Evolutionary conservation across 2,797 vertebrate species (phyloP).

Genomic region (Alfaro cultratus): DNA sequence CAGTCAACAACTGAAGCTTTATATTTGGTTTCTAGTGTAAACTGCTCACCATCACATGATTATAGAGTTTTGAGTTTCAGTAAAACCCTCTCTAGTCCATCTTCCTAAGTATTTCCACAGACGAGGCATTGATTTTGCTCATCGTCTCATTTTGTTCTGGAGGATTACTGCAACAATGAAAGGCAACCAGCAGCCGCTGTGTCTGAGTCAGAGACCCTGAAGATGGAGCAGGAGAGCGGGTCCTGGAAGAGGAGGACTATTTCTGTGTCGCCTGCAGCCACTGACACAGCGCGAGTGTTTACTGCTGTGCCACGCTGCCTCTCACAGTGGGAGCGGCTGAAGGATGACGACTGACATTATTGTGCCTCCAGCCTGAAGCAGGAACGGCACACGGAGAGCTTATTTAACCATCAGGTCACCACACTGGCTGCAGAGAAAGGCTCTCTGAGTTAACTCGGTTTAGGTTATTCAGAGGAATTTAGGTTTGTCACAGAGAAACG

Average conservation of each 20-base stretch:
- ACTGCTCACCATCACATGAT: too few species aligned
- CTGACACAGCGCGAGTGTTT: constrained; percentile 79
- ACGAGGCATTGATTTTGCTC: constrained; percentile 12
- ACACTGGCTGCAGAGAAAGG: constrained; percentile 54
- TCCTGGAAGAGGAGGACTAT: constrained; percentile 74
- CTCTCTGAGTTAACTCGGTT: constrained; percentile 22
- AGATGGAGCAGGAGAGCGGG: constrained; percentile 66
- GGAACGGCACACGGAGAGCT: constrained; percentile 68
- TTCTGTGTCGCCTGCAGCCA: constrained; percentile 79
- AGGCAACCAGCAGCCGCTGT: constrained; percentile 53
- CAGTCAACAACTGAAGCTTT: too few species aligned
- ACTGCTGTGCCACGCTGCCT: constrained; percentile 75
- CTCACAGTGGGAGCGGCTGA: constrained; percentile 77
- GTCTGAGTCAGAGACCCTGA: constrained; percentile 68
- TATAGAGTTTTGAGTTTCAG: neutral
- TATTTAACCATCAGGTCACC: constrained; percentile 76
- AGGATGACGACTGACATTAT: constrained; percentile 77
- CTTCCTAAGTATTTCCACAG: constrained; percentile 25
- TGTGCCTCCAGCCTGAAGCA: constrained; percentile 74
- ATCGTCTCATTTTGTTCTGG: constrained; percentile 40
- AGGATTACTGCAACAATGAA: constrained; percentile 71
- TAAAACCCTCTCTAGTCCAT: constrained; percentile 25
- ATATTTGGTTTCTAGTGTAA: too few species aligned
- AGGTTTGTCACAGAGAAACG: neutral
- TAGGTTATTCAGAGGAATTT: constrained; percentile 14